These are phyloP conservation scores for Plutomurus gul DNA, from an alignment of 1,140 invertebrate species.

Conservation along the genomic window DNA sequence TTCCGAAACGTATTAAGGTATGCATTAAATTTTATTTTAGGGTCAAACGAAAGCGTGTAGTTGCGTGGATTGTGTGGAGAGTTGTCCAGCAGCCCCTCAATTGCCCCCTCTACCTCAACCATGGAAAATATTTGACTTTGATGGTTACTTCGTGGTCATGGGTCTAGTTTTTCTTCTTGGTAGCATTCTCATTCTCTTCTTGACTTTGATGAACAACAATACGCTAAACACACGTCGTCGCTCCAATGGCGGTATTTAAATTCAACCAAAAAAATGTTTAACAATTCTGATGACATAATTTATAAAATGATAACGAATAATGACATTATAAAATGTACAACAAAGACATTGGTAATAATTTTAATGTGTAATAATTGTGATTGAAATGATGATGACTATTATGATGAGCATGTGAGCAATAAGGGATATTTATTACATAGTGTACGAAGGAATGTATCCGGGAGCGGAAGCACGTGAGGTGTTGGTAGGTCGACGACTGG, in stretches of 20 bases:
- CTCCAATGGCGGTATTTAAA: conserved; percentile 6
- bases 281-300: not conserved
- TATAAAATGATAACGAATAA: not conserved
- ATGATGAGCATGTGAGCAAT: not conserved
- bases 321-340: not conserved
- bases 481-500: not conserved
- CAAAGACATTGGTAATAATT: not conserved
- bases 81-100: conserved; percentile 65
- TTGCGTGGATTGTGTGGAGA: conserved; percentile 74
- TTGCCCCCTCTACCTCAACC: conserved; percentile 56
- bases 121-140: conserved; percentile 58
- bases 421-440: conserved; percentile 1
- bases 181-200: conserved; percentile 34
- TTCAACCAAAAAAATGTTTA: not conserved
- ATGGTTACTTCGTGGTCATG: conserved; percentile 58
- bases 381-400: not conserved
- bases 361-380: not conserved
- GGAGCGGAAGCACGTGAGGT: conserved; percentile 22
- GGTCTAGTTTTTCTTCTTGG: conserved; percentile 54
- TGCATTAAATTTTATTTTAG: conserved; percentile 53
- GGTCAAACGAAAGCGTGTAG: conserved; percentile 67
- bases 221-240: not conserved
- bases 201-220: conserved; percentile 35
- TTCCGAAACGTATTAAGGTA: too few species aligned
- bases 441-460: not conserved